Base-by-base conservation (phyloP, 2,888 invertebrate species). In the Melanchra persicariae region DNA sequence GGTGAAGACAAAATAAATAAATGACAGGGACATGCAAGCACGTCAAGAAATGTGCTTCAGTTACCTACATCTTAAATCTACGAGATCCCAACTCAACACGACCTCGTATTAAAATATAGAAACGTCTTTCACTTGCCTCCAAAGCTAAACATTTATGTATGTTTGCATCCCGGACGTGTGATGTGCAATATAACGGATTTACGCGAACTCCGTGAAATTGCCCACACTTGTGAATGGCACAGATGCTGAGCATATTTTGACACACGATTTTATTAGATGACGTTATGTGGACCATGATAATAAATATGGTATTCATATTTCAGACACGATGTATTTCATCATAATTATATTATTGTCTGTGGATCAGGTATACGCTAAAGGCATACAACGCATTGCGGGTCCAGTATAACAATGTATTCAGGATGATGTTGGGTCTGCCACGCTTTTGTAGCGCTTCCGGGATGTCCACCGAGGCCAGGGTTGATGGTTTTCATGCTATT, bases 141-240 rank as follows among this genome's bases (percentile, higher is more conserved):
- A 60, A 47, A 75, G 19, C 22, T 15, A 52, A 26, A 60, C 40
- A 52, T 65, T 51, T 59, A 51, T 37, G 54, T 63, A 70, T 66
- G 19, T 67, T 54, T 40, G 60, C 34, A 54, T 58, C 51, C 45
- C 19, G 43, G 69, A 64, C 60, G 64, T 69, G 70, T 71, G 62
- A 70, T 62, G 52, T 74, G 58, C 60, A 67, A 81, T 77, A 40
- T 83, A 64, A 62, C 58, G 45, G 70, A 80, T 76, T 79, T 76
- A 79, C 72, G 75, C 57, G 45, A 34, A 34, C 52, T 59, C 68
- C 61, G 70, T 69, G 67, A 79, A 81, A 83, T 83, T 75, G 76
- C 62, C 34, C 54, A 63, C 68, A 72, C 62, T 58, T 55, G 72
- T 47, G 57, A 47, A 45, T 37, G 57, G 22, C 61, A 68, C 49